Evolutionary conservation across 92 coral and sea anemone species (phyloP), one percentile per base, ranked within the genome.

Genomic region (Epizoanthus ramosus): DNA sequence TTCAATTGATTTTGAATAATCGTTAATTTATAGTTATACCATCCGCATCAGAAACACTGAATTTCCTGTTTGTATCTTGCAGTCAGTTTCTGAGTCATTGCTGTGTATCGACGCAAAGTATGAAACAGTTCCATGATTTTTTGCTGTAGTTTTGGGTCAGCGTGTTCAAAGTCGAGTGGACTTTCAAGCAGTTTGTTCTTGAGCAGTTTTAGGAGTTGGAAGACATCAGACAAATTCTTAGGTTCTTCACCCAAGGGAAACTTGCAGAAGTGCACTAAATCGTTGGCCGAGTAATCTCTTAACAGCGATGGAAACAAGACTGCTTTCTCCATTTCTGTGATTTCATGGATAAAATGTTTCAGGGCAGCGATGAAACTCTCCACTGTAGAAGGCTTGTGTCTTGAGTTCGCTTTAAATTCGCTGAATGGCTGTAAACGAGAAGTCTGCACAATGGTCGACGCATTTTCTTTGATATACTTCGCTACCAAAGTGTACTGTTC

Each of bases 261-360:
- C 68, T 68, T 81, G 63, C 71, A 73, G 35, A 73, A 74, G 2
- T 84, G 83, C 83, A 73, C 63, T 56, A 79, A 50, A 18, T 89
- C 92, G 73, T 74, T 80, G 23, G 83, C 88, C 7, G 81, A 68
- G 33, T 81, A 85, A 83, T 93, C 94, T 33, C 80, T 85, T 8
- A 93, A 80, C 21, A 91, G 89, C 57, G 90, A 85, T 19, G 97
- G 97, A 68, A 93, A 91, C 70, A 93, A 80, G 5, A 93, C 88
- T 39, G 97, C 90, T 58, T 91, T 93, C 69, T 93, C 97, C 93
- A 93, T 86, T 47, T 90, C 90, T 52, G 91, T 88, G 3, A 91
- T 89, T 68, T 91, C 97, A 35, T 80, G 79, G 50, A 83, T 86
- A 54, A 93, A 88, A 28, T 88, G 83, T 82, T 90, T 93, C 63